Evolutionary conservation across 2,888 invertebrate genomes (phyloP).

Genomic region (Leptura quadrifasciata): DNA sequence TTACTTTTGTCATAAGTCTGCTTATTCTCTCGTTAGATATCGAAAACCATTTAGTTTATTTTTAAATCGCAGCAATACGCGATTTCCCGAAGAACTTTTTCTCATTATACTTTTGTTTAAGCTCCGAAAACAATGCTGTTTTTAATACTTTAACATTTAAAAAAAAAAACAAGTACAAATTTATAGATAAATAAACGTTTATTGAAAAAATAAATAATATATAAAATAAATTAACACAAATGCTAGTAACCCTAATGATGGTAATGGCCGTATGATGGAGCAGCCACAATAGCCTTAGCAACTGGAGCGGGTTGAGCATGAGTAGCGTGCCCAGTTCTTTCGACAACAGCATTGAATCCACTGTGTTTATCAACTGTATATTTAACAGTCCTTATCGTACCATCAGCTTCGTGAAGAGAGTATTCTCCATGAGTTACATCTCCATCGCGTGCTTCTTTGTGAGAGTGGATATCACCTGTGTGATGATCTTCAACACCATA

Average conservation of each 20-base stretch:
- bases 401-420: constrained; percentile 77
- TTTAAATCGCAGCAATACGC: too few relatives aligned
- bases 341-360: constrained; percentile 73
- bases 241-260: constrained; percentile 13
- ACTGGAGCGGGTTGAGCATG: constrained; percentile 40
- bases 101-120: too few relatives aligned
- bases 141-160: too few relatives aligned
- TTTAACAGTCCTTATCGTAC: constrained; percentile 76
- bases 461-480: constrained; percentile 77
- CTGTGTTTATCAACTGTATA: constrained; percentile 78
- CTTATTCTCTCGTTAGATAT: too few relatives aligned
- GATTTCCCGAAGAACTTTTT: too few relatives aligned
- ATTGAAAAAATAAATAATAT: constrained; percentile 33
- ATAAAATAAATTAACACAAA: constrained; percentile 21
- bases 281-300: constrained; percentile 10
- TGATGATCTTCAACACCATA: constrained; percentile 77
- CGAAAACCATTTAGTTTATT: too few relatives aligned
- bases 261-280: constrained; percentile 12
- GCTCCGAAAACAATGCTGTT: too few relatives aligned
- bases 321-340: constrained; percentile 73
- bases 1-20: too few relatives aligned
- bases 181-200: not conserved
- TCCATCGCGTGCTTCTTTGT: constrained; percentile 76
- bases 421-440: constrained; percentile 77
- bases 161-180: not conserved